phyloP scores from a whole-genome alignment of 1,140 invertebrate genomes.

The Hyles euphorbiae region DNA sequence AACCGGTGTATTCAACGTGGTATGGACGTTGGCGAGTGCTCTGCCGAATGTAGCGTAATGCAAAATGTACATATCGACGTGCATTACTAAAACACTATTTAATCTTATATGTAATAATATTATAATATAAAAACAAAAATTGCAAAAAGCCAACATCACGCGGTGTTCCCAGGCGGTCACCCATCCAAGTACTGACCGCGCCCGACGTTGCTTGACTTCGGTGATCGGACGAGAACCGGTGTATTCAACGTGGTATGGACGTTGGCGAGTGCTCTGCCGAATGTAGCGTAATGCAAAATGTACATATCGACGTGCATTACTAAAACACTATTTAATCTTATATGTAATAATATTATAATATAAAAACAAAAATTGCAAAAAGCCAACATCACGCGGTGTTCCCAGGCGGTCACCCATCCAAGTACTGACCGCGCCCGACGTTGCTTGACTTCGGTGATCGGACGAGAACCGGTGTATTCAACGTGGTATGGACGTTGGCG shows the following conservation, averaged over 20 bases:
- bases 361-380: conserved; percentile 6
- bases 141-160: conserved; percentile 20
- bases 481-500: conserved; percentile 17
- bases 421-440: conserved; percentile 23
- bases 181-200: conserved; percentile 24
- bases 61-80: too few relatives aligned
- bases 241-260: background rate
- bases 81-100: too few relatives aligned
- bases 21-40: conserved; percentile 11
- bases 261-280: too few relatives aligned
- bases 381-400: conserved; percentile 21
- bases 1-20: conserved; percentile 23
- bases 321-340: too few relatives aligned
- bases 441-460: conserved; percentile 25
- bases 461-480: conserved; percentile 24
- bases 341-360: too few relatives aligned
- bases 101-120: too few relatives aligned
- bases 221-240: conserved; percentile 26
- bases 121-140: background rate
- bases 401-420: conserved; percentile 25
- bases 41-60: too few relatives aligned
- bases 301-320: too few relatives aligned
- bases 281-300: too few relatives aligned
- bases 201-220: conserved; percentile 25
- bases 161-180: conserved; percentile 24